Evolutionary conservation across 2,113 vertebrate species (phyloP).

Genomic region (Stegostoma tigrinum): DNA sequence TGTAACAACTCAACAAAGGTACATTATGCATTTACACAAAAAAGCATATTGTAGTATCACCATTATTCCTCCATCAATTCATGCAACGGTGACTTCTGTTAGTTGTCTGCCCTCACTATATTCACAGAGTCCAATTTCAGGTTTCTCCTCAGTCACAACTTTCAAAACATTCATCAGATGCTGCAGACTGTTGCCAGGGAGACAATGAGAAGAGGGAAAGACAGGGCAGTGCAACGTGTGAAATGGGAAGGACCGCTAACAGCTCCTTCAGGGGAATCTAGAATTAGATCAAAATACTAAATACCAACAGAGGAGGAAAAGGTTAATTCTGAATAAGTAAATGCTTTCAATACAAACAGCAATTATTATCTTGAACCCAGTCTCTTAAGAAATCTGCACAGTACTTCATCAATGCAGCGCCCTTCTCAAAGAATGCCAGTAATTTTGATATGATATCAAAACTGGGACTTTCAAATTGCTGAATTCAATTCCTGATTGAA

Average conservation of each 20-base stretch:
- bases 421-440: neutral
- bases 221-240: neutral
- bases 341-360: neutral
- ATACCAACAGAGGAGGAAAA: neutral
- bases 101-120: neutral
- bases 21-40: neutral
- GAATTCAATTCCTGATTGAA: neutral
- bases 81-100: neutral
- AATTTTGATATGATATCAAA: neutral
- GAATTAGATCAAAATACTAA: slow-evolving; percentile 1
- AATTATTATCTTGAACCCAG: slow-evolving; percentile 9
- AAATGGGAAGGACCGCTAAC: neutral
- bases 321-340: neutral
- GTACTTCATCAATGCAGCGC: neutral
- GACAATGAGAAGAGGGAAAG: neutral
- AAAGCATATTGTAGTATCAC: neutral
- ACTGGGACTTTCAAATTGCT: neutral
- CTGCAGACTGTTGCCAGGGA: neutral
- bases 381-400: neutral
- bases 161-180: neutral
- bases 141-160: neutral
- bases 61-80: neutral
- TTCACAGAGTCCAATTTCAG: neutral
- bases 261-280: neutral
- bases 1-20: neutral